Base-by-base conservation (phyloP, 2,888 invertebrate genomes). In the Rhorus exstirpatorius region DNA sequence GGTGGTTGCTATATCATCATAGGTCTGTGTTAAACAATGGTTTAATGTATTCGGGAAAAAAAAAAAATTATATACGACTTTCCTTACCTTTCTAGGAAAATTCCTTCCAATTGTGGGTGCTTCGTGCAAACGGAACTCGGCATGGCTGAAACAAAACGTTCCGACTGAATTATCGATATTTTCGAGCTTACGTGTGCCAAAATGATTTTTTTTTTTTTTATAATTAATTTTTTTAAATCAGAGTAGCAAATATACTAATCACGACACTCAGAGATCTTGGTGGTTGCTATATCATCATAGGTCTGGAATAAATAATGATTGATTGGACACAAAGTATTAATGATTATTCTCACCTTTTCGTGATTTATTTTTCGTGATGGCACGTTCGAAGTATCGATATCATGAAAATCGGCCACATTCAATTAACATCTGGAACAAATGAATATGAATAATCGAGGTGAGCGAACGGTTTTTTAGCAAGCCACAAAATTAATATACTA, bases 1-100 rank as follows among this genome's bases (percentile, higher is more conserved):
- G 93, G 93, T 93, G 91, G 88, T 87, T 89, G 55, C 75, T 46
- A 60, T 71, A 38, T 80, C 35, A 61, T 81, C 68, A 74, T 74
- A 58, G 2, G 3, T 31, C 6, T 31, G 31, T 31, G 31, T 3
- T 3, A 6, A 3, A 6, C 6, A 31, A 21, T 12, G 19, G 3
- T 53, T 53, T 12, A 10, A 51, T 12, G 7, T 49, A 1, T n/a
- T n/a, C n/a, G n/a, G n/a, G 21, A 24, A 12, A 24, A 51, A 51
- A 2, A 10, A 4, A 3, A 24, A n/a, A n/a, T 51, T 3, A 51
- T 7, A 55, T 2, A 14, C 1, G 3, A 8, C 3, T 58, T 58
- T 58, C 4, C 53, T 58, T 17, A 58, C 58, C 58, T 1, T 58
- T 58, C 7, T 58, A 10, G 0, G 3, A 58, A 24, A 35, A 58